Evolutionary conservation across 2,888 invertebrate genomes (phyloP), one percentile per base, ranked within the genome.

Genomic region (Morpho achilles): DNA sequence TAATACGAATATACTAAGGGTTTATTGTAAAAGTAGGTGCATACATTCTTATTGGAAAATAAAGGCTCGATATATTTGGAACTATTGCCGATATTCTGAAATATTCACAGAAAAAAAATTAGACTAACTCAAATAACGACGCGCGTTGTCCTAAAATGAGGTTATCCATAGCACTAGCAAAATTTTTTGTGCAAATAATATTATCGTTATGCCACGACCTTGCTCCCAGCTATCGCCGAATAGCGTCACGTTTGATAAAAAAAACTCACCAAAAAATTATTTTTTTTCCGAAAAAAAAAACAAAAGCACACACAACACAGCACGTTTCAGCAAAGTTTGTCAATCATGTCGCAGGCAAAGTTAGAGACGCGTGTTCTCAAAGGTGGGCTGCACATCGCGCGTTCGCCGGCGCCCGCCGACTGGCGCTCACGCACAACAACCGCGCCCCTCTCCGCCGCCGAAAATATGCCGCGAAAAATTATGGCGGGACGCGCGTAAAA

Each of bases 191-290:
- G 87, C 87, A 89, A 90, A 89, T 88, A 90, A 81, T 84, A 84
- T 88, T 88, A 89, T 89, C 88, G 80, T 71, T 74, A 75, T 76
- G 80, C 73, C 77, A 70, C 87, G 88, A 87, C 89, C 89, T 90
- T 88, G 89, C 86, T 86, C 86, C 85, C 82, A 79, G 84, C 82
- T 87, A 88, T 88, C 88, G 78, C 84, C 82, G 71, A 87, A 86
- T 82, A 82, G 82, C 82, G 82, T 83, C 81, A 82, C 69, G 56
- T 66, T 65, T 75, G 82, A 83, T 84, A 82, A 79, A 69, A 71
- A 76, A 68, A 61, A 75, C 78, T 79, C 62, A 79, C 78, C 76
- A 54, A 58, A 59, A 55, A 58, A 9, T 3, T 45, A 58, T 58
- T 57, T 62, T 60, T 60, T 48, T 64, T 59, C 53, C 8, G 3